Evolutionary conservation across 2,888 invertebrate genomes (phyloP), one percentile per base, ranked within the genome.

Genomic region (Plebejus melissa): DNA sequence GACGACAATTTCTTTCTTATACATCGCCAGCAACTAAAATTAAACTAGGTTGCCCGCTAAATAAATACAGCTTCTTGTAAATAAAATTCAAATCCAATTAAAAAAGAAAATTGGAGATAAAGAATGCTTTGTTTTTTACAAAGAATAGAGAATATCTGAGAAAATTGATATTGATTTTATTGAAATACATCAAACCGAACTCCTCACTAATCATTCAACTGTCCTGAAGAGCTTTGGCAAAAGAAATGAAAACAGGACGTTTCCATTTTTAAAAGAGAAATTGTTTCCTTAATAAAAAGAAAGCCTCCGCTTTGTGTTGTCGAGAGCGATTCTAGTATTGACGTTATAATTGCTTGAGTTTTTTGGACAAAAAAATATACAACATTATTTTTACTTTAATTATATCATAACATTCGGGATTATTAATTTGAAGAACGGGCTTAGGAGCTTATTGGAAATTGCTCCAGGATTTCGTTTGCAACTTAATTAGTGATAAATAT

Each of bases 131-230:
- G 69, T 75, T 75, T 70, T 75, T 57, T 71, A 28, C 38, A 11
- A 75, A 46, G 38, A 75, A 28, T 57, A 58, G 71, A 75, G 58
- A 71, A 28, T 71, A 46, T 75, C 58, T 54, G 4, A 46, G 57
- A 28, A 57, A 75, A 75, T 71, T 32, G 41, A 71, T 75, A 75
- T 75, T 75, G 75, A 75, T 75, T 71, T 41, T 72, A 72, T 72
- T 72, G 72, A 54, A 72, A 72, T 41, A 71, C 75, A 75, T 75
- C 75, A 75, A 75, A 75, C 75, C 58, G 70, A 75, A 69, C 50
- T 71, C 46, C 57, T 71, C 75, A 75, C 75, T 75, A 70, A 70
- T 75, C 70, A 75, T 75, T 75, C 58, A 75, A 71, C 71, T n/a
- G 75, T 70, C 70, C 72, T 57, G 58, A 46, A 71, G 28, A 75